Conservation (phyloP, 2,797 vertebrate genomes). For the Cetoscarus ocellatus region DNA sequence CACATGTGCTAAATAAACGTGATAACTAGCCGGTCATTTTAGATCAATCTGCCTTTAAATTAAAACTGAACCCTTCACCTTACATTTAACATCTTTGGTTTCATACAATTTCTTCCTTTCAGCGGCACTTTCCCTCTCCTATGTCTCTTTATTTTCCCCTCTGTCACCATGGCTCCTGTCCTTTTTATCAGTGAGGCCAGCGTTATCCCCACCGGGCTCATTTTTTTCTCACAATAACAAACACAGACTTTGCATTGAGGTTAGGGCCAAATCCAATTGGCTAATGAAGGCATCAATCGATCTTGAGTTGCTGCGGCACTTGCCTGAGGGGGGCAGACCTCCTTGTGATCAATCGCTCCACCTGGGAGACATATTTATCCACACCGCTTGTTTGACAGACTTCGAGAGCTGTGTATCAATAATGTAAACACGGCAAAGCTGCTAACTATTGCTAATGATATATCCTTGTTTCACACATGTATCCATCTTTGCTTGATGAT, state of each 20-base stretch:
- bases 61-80: slow-evolving; percentile 34
- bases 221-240: slow-evolving; percentile 82
- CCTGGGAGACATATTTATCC: slow-evolving; percentile 77
- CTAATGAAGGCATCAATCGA: slow-evolving; percentile 79
- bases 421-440: slow-evolving; percentile 69
- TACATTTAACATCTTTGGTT: slow-evolving; percentile 30
- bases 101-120: slow-evolving; percentile 44
- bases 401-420: slow-evolving; percentile 74
- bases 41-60: slow-evolving; percentile 39
- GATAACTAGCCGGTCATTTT: slow-evolving; percentile 38
- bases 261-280: slow-evolving; percentile 67
- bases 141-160: slow-evolving; percentile 60
- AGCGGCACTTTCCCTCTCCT: slow-evolving; percentile 41
- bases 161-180: slow-evolving; percentile 58
- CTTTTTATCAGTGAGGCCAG: slow-evolving; percentile 62
- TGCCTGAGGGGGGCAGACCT: slow-evolving; percentile 37
- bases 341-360: slow-evolving; percentile 77
- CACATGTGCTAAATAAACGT: slow-evolving; percentile 48
- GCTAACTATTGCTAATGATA: slow-evolving; percentile 78
- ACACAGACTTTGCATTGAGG: slow-evolving; percentile 71
- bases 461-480: slow-evolving; percentile 73
- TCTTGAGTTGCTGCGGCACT: slow-evolving; percentile 57
- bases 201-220: slow-evolving; percentile 69
- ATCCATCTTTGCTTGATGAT: slow-evolving; percentile 71
- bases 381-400: slow-evolving; percentile 77